Base-by-base conservation (phyloP, 2,888 invertebrate genomes). In the Archips xylosteana region DNA sequence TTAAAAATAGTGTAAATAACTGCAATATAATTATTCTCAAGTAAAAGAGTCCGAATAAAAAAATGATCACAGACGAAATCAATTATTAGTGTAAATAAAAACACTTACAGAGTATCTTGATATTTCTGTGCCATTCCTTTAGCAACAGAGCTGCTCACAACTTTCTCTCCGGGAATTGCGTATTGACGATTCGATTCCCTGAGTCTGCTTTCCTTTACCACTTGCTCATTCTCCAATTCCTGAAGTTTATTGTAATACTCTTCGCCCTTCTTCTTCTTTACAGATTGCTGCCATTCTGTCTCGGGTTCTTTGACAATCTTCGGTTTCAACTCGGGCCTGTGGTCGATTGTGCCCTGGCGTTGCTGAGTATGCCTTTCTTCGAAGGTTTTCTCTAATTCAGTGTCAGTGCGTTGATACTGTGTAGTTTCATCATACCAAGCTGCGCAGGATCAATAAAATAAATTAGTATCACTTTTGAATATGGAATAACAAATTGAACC, bases 391-490 rank as follows among this genome's bases (percentile, higher is more conserved):
- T 98, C 98, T 82, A 98, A 95, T 92, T 98, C 98, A 71, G 97
- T 97, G 82, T 97, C 97, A 88, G 96, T 95, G 79, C 98, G 96
- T 92, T 98, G 98, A 92, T 98, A 98, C 87, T 96, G 96, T 79
- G 97, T 95, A 87, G 98, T 96, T 89, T 97, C 98, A 94, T 98
- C 98, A 95, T 98, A 98, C 98, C 98, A 98, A 83, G 98, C 98
- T 94, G 90, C 79, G 82, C 75, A 74, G 66, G 77, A 83, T 79
- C 79, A 82, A 82, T 73, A 80, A 78, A 78, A 75, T 70, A 75
- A 61, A 71, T 84, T 80, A 80, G 65, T 79, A 79, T 71, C 9
- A 57, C 47, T 61, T 57, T 47, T 76, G 69, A 71, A 76, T 75
- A 8, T 71, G 75, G 75, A 65, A 71, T 74, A 72, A 77, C 23